Percentiles rank a stretch among this genome's conserved stretches.
These are phyloP conservation scores for Hydrolagus colliei DNA, from an alignment of 2,797 vertebrate species.

Conservation along the genomic window DNA sequence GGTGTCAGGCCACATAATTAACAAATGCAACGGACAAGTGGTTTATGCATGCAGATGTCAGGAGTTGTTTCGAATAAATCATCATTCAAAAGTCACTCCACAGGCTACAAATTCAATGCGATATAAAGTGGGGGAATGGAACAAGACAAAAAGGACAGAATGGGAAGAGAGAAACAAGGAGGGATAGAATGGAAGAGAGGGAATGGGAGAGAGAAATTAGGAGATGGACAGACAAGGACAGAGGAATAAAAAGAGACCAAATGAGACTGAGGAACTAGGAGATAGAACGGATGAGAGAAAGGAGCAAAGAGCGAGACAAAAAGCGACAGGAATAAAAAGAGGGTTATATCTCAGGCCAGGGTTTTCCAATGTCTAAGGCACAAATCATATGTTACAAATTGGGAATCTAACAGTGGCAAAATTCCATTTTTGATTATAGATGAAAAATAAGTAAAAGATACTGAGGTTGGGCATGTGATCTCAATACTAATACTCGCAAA, in stretches of 20 bases:
- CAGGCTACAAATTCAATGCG: not conserved
- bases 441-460: too few species aligned
- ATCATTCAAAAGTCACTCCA: not conserved
- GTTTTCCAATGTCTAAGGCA: too few species aligned
- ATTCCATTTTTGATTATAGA: too few species aligned
- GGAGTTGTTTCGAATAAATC: not conserved
- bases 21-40: not conserved
- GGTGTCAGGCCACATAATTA: not conserved
- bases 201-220: not conserved
- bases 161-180: not conserved
- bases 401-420: too few species aligned
- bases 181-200: not conserved
- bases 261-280: not conserved
- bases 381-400: too few species aligned
- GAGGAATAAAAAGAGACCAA: not conserved
- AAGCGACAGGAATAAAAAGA: not conserved
- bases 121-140: not conserved
- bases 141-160: not conserved
- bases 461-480: too few species aligned
- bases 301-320: not conserved
- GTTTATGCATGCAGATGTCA: not conserved
- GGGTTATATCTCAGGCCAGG: too few species aligned
- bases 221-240: not conserved
- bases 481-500: too few species aligned
- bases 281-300: not conserved